These are phyloP conservation scores for Junonia oenone DNA, from an alignment of 2,888 invertebrate species.

Conservation along the genomic window DNA sequence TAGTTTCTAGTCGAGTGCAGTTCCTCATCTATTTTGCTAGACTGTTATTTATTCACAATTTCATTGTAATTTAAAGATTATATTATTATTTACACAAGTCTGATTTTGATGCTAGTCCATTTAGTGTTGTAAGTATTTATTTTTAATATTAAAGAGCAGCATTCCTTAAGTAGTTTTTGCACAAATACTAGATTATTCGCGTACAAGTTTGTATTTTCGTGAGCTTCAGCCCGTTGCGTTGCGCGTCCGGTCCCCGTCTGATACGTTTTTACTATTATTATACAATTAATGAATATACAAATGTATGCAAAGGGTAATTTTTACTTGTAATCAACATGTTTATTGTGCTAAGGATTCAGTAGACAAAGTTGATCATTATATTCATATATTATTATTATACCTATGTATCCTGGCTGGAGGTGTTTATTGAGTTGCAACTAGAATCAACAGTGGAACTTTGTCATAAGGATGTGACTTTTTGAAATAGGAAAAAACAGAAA, in stretches of 20 bases:
- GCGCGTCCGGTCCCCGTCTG: neutral
- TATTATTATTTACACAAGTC: slow-evolving; percentile 44
- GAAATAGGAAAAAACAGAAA: neutral
- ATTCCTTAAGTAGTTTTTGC: slow-evolving; percentile 43
- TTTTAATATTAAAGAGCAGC: slow-evolving; percentile 30
- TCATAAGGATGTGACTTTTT: too few species aligned
- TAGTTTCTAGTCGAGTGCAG: neutral
- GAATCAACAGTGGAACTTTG: neutral
- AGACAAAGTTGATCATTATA: slow-evolving; percentile 18
- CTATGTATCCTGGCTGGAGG: neutral
- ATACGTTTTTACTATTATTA: slow-evolving; percentile 15
- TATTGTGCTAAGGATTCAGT: slow-evolving; percentile 41
- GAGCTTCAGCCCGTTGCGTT: slow-evolving; percentile 2
- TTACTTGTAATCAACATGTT: slow-evolving; percentile 39
- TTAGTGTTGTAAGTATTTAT: slow-evolving; percentile 35
- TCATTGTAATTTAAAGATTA: slow-evolving; percentile 7
- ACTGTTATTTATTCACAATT: slow-evolving; percentile 4
- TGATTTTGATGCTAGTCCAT: slow-evolving; percentile 61
- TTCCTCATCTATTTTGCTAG: slow-evolving; percentile 19
- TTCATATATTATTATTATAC: slow-evolving; percentile 4
- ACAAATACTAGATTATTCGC: slow-evolving; percentile 34
- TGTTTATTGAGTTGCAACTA: neutral
- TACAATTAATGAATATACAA: slow-evolving; percentile 38
- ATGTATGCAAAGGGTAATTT: slow-evolving; percentile 49
- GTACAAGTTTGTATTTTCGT: slow-evolving; percentile 1